Percentiles rank a stretch among this genome's conserved stretches.
These are phyloP conservation scores for Dicrurus megarhynchus DNA, from an alignment of 2,113 vertebrate species.

Conservation along the genomic window DNA sequence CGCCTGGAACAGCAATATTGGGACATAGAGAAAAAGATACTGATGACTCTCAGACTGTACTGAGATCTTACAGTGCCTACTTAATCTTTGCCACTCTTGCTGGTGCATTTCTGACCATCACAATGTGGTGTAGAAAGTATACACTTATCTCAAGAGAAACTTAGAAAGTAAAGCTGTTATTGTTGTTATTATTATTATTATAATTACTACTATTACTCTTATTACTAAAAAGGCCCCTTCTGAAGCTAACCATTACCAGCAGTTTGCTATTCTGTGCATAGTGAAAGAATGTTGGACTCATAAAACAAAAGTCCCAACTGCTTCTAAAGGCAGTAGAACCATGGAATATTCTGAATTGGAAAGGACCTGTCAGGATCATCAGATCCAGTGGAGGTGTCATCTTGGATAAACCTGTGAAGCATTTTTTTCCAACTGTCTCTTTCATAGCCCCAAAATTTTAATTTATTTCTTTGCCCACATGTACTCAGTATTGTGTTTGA, in stretches of 20 bases:
- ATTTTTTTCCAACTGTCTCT: not conserved
- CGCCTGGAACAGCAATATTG: not conserved
- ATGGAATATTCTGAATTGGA: not conserved
- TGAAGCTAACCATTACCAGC: not conserved
- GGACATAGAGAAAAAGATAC: not conserved
- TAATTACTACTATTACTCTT: too few species aligned
- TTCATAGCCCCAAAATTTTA: not conserved
- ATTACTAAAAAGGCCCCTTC: not conserved
- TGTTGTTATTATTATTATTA: not conserved
- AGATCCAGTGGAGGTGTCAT: not conserved
- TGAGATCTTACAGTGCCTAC: not conserved
- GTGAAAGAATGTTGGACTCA: rapidly evolving
- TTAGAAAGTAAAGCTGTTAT: not conserved
- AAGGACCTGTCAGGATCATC: not conserved
- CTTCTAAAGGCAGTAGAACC: not conserved
- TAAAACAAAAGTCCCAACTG: too few species aligned
- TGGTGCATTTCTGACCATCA: not conserved
- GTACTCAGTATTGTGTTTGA: not conserved
- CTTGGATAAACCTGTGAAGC: not conserved
- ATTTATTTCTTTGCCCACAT: not conserved
- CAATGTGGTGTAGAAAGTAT: not conserved
- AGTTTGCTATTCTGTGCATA: not conserved
- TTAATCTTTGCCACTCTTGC: not conserved
- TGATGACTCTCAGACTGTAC: not conserved
- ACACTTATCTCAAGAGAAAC: not conserved